Evolutionary conservation across 2,797 vertebrate species (phyloP).

Genomic region (Huso huso): DNA sequence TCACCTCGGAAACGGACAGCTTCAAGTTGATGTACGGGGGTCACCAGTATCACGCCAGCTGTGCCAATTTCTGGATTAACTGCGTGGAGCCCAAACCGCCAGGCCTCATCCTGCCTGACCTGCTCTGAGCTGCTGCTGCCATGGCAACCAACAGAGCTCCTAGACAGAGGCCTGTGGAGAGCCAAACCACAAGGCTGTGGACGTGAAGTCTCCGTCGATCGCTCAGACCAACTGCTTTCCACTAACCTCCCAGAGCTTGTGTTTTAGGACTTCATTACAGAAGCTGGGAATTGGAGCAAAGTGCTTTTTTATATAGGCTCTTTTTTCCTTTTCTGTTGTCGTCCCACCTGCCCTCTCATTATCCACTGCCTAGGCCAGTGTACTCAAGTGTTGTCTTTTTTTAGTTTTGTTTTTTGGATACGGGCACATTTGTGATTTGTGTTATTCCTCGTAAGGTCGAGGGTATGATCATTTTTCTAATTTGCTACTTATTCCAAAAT

Average conservation of each 20-base stretch:
- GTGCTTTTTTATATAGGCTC: too few species aligned
- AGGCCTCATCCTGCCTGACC: slow-evolving; percentile 88
- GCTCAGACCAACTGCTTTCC: slow-evolving; percentile 13
- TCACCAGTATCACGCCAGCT: slow-evolving; percentile 97
- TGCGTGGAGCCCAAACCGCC: slow-evolving; percentile 98
- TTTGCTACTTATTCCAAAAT: too few species aligned
- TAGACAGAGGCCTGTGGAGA: slow-evolving; percentile 25
- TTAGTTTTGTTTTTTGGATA: too few species aligned
- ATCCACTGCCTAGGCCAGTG: too few species aligned
- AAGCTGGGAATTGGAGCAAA: too few species aligned
- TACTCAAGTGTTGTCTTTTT: too few species aligned
- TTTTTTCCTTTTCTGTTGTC: too few species aligned
- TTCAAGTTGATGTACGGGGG: slow-evolving; percentile 93
- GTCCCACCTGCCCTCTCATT: too few species aligned
- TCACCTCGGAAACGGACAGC: slow-evolving; percentile 91
- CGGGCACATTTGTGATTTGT: too few species aligned
- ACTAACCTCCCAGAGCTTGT: not conserved
- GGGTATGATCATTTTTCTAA: too few species aligned
- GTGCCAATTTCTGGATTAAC: slow-evolving; percentile 99
- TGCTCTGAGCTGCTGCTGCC: slow-evolving; percentile 67
- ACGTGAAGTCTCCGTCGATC: not conserved
- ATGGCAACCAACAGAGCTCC: slow-evolving; percentile 26
- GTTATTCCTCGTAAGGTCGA: too few species aligned
- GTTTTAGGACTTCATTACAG: not conserved
- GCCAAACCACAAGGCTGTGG: slow-evolving; percentile 12